Evolutionary conservation across 1,140 invertebrate species (phyloP).

Genomic region (Phenacoccus solenopsis): DNA sequence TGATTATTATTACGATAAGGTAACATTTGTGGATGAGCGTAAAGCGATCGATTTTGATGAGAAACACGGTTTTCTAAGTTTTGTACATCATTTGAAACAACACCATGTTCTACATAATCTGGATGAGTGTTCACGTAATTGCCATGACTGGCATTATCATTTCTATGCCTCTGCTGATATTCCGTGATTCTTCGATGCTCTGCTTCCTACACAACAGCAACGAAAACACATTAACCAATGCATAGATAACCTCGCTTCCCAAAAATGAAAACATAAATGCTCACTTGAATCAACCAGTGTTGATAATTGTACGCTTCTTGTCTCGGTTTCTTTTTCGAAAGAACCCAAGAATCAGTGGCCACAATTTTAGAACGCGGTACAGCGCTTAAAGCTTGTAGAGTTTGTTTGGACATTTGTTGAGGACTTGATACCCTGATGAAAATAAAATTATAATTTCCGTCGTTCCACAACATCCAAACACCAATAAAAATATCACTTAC

Average conservation of each 20-base stretch:
- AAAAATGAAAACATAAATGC: too few species aligned
- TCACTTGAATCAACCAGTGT: constrained; percentile 74
- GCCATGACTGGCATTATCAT: not conserved
- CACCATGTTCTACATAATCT: not conserved
- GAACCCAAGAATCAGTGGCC: constrained; percentile 53
- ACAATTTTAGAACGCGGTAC: constrained; percentile 58
- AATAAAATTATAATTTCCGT: not conserved
- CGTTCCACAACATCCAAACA: not conserved
- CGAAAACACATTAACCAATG: constrained; percentile 10
- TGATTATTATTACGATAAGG: not conserved
- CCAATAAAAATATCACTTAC: not conserved
- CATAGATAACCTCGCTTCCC: too few species aligned
- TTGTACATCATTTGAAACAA: not conserved
- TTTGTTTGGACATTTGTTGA: constrained; percentile 60
- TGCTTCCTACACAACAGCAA: constrained; percentile 53
- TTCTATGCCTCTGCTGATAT: constrained; percentile 12
- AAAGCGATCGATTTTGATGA: constrained; percentile 6
- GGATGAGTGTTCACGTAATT: not conserved
- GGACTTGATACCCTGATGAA: constrained; percentile 26
- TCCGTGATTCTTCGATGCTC: constrained; percentile 66
- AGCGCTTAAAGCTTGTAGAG: constrained; percentile 61
- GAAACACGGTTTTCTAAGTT: not conserved
- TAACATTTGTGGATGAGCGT: constrained; percentile 18
- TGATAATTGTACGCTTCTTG: constrained; percentile 54
- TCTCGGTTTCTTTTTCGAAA: constrained; percentile 50